Evolutionary conservation across 2,797 vertebrate genomes (phyloP).

Genomic region (Rhynchotus rufescens): DNA sequence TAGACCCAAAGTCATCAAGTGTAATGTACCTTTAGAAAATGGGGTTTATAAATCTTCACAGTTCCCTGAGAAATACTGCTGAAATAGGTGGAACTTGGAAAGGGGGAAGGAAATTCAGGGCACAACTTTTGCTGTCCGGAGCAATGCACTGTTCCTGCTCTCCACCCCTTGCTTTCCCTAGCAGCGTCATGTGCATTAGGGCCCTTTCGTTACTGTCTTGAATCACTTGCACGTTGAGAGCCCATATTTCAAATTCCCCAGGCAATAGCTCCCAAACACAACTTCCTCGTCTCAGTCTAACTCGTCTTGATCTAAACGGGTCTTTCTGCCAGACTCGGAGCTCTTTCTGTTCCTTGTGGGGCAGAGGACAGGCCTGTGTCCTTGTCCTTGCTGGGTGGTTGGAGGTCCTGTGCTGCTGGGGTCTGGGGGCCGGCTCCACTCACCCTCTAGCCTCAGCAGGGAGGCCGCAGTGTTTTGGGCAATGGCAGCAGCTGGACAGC

Average conservation of each 20-base stretch:
- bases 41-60: not conserved
- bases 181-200: not conserved
- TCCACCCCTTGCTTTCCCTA: not conserved
- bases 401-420: not conserved
- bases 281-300: not conserved
- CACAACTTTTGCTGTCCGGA: not conserved
- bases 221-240: not conserved
- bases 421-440: not conserved
- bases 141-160: not conserved
- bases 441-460: not conserved
- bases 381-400: not conserved
- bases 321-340: not conserved
- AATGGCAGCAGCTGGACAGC: not conserved
- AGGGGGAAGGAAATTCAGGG: not conserved
- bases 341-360: not conserved
- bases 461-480: not conserved
- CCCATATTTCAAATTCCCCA: not conserved
- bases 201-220: not conserved
- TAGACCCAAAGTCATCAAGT: not conserved
- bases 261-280: not conserved
- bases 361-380: not conserved
- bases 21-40: not conserved
- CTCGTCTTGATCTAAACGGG: not conserved
- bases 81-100: not conserved
- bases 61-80: not conserved